Percentiles rank a stretch among this genome's conserved stretches.
phyloP scores from a whole-genome alignment of 2,797 vertebrate genomes.

The Argentina silus region DNA sequence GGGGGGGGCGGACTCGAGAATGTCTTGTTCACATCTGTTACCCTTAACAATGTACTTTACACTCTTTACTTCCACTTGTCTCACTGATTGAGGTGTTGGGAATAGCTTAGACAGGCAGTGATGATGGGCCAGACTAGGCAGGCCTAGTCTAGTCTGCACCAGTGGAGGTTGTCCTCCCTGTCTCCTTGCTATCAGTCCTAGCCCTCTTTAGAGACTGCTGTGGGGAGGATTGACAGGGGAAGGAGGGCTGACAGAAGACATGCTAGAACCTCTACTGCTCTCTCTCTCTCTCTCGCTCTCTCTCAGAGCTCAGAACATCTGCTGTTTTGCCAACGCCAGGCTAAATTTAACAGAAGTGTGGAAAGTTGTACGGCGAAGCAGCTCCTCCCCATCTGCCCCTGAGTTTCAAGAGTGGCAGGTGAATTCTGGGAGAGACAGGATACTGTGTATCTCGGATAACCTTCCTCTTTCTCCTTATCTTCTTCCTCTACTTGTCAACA shows the following conservation, averaged over 20 bases:
- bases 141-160: conserved; percentile 58
- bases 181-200: conserved; percentile 56
- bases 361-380: conserved; percentile 50
- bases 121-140: conserved; percentile 54
- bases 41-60: no score
- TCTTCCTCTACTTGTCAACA: background rate
- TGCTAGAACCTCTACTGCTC: conserved; percentile 22
- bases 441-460: conserved; percentile 43
- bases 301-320: conserved; percentile 56
- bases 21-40: no score
- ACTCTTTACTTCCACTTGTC: conserved; percentile 37
- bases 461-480: conserved; percentile 6
- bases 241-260: conserved; percentile 31
- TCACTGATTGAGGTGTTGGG: conserved; percentile 55
- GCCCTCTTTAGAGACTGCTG: conserved; percentile 43
- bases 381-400: conserved; percentile 59
- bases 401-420: conserved; percentile 28
- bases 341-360: conserved; percentile 72
- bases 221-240: conserved; percentile 39
- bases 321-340: conserved; percentile 60
- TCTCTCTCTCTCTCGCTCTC: background rate
- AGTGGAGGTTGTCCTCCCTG: conserved; percentile 53
- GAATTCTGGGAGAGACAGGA: conserved; percentile 32
- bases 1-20: no score
- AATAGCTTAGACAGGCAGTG: conserved; percentile 67